Conservation (phyloP, 2,113 vertebrate species). For the Helogale parvula region DNA sequence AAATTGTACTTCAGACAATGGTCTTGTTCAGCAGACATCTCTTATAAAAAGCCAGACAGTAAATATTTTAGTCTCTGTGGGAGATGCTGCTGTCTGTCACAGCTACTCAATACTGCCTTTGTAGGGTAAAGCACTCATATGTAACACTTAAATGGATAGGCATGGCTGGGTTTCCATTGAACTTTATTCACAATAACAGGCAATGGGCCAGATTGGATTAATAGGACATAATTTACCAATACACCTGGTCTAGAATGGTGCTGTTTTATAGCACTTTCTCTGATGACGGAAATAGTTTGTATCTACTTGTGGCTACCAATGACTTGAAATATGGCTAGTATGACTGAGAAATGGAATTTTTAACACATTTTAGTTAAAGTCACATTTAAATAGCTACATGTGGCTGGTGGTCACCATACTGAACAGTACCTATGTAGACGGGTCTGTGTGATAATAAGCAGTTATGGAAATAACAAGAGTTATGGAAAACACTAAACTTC, state of each 20-base stretch:
- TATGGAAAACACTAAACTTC: not conserved
- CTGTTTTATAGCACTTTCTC: not conserved
- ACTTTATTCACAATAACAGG: not conserved
- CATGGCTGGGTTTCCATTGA: not conserved
- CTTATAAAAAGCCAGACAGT: not conserved
- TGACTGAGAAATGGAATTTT: not conserved
- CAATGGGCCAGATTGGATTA: not conserved
- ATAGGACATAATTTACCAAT: not conserved
- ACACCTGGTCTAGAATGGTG: not conserved
- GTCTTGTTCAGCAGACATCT: not conserved
- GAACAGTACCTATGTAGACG: not conserved
- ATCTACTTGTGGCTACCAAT: not conserved
- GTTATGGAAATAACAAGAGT: not conserved
- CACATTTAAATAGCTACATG: not conserved
- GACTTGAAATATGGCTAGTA: not conserved
- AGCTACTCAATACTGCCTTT: not conserved
- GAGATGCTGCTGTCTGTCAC: not conserved
- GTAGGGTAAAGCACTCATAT: not conserved
- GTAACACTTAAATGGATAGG: not conserved
- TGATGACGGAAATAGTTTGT: not conserved
- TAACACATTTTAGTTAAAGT: not conserved
- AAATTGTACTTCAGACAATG: not conserved
- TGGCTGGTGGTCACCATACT: not conserved
- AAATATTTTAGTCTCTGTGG: constrained; percentile 3
- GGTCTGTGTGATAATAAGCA: not conserved